A percentile compares a stretch with the other conserved stretches of the same genome.
These are phyloP conservation scores for Euzophera pinguis DNA, from an alignment of 2,888 invertebrate genomes.

Conservation along the genomic window DNA sequence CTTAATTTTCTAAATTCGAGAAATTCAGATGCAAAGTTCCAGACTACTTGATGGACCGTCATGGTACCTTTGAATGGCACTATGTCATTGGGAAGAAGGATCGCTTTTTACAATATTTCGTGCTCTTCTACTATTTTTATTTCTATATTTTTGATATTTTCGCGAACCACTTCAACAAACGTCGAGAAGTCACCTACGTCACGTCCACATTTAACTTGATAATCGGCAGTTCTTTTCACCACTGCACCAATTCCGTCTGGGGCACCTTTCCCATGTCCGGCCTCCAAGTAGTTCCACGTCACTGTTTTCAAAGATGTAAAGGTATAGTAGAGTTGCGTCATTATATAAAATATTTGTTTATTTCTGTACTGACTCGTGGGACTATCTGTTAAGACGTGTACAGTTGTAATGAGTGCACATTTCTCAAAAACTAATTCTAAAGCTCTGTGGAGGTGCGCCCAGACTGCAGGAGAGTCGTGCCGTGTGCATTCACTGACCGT, in stretches of 20 bases:
- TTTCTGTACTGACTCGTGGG: constrained; percentile 23
- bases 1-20: not conserved
- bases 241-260: constrained; percentile 39
- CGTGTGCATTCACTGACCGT: constrained; percentile 13
- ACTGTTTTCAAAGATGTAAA: constrained; percentile 14
- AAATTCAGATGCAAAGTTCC: not conserved
- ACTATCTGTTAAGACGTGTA: constrained; percentile 21
- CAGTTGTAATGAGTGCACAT: constrained; percentile 9
- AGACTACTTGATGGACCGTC: not conserved
- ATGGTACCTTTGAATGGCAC: not conserved
- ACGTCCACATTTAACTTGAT: not conserved
- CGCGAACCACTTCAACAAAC: not conserved
- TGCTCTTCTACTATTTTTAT: not conserved
- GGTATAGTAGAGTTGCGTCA: constrained; percentile 9
- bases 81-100: not conserved
- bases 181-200: not conserved
- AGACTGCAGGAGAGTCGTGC: constrained; percentile 14
- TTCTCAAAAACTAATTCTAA: constrained; percentile 4
- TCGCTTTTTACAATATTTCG: not conserved
- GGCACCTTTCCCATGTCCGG: constrained; percentile 40
- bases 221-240: constrained; percentile 14
- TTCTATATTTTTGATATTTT: not conserved
- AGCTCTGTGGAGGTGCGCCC: constrained; percentile 12
- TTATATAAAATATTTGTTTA: constrained; percentile 13
- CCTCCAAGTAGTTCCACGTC: constrained; percentile 25